Evolutionary conservation across 1,140 invertebrate species (phyloP), one percentile per base, ranked within the genome.

Genomic region (Drosophila varians): DNA sequence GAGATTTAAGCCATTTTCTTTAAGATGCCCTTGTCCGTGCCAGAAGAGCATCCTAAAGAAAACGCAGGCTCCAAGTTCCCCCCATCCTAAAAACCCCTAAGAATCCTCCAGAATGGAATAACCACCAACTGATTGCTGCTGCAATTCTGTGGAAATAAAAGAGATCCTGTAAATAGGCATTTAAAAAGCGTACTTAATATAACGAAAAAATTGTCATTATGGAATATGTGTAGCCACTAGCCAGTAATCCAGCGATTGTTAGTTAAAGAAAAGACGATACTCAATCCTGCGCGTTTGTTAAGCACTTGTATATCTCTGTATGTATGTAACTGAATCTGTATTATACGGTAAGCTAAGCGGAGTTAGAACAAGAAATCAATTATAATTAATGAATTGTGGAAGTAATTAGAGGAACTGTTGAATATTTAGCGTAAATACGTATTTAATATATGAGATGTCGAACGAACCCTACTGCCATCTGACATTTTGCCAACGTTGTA

Each of bases 1-100:
- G 91, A 91, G 91, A 91, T 84, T 87, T 91, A 74, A 91, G 86
- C 75, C 77, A 91, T 88, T 89, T 91, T 90, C 89, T 91, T 86
- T 91, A 91, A 91, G 87, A 60, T 76, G 83, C 52, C 51, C 26
- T n/a, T 34, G 25, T 58, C 21, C 31, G 28, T 45, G 23, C 38
- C 49, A 43, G 54, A 60, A 49, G 57, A 18, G 80, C 80, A 79
- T 80, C 73, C 62, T 87, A 87, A 86, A 76, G 80, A 86, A 86
- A 87, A 87, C 43, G 82, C 43, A 86, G 82, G 82, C 82, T 87
- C 60, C 31, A 62, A 58, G 18, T n/a, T n/a, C 48, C 60, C 11
- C 16, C 36, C 21, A 56, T 26, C 38, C 40, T n/a, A n/a, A n/a
- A n/a, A n/a, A n/a, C n/a, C n/a, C n/a, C n/a, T n/a, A 12, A 47